phyloP scores from a whole-genome alignment of 2,888 invertebrate genomes.

The Linyphia triangularis region DNA sequence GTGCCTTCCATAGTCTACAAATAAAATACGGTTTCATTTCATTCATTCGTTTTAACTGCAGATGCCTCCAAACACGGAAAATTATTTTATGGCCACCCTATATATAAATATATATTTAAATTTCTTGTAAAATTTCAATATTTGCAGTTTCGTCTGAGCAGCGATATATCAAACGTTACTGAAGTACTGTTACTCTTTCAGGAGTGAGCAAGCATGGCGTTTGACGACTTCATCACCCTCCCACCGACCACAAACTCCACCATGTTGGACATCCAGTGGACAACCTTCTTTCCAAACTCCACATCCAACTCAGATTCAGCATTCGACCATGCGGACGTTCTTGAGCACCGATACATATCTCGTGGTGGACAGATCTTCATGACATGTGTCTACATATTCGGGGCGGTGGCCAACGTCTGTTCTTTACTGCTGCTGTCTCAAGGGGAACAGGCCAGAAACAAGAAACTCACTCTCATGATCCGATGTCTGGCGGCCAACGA shows the following conservation, averaged over 20 bases:
- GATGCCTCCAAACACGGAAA: too few species aligned
- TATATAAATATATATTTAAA: too few species aligned
- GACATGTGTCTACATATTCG: conserved; percentile 77
- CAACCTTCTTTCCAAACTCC: conserved; percentile 14
- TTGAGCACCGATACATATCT: conserved; percentile 59
- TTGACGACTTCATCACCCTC: background rate
- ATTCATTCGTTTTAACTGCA: too few species aligned
- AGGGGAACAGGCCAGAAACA: conserved; percentile 87
- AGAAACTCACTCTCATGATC: conserved; percentile 88
- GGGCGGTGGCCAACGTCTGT: conserved; percentile 85
- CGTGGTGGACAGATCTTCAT: conserved; percentile 75
- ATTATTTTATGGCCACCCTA: too few species aligned
- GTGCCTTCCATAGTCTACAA: too few species aligned
- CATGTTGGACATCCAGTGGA: background rate
- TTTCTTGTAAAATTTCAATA: background rate
- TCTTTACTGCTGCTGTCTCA: conserved; percentile 87
- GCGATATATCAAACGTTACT: too few species aligned
- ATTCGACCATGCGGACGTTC: background rate
- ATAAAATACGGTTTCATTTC: too few species aligned
- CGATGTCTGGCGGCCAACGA: conserved; percentile 89
- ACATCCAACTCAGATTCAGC: conserved; percentile 25
- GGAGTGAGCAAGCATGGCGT: conserved; percentile 23
- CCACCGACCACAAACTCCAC: background rate
- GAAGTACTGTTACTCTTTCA: background rate
- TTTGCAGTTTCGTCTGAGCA: background rate